A percentile compares a stretch with the other conserved stretches of the same genome.
These are phyloP conservation scores for Nothoprocta pentlandii DNA, from an alignment of 2,113 vertebrate genomes.

Conservation along the genomic window DNA sequence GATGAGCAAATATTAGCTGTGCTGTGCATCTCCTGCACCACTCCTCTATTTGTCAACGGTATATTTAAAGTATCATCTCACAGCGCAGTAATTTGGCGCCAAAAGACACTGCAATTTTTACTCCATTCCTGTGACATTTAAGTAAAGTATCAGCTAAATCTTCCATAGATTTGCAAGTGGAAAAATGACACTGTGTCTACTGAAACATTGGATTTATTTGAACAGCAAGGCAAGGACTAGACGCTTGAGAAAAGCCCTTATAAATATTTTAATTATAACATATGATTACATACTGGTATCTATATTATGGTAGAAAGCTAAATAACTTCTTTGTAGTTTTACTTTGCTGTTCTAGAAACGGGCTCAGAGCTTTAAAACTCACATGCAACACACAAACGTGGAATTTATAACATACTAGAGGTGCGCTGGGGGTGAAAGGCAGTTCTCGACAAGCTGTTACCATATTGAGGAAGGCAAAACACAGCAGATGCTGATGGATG, in stretches of 20 bases:
- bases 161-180: not conserved
- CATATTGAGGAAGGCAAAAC: not conserved
- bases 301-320: too few species aligned
- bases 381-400: not conserved
- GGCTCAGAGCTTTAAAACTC: not conserved
- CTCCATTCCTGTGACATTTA: not conserved
- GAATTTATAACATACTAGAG: not conserved
- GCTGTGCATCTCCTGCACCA: not conserved
- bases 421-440: not conserved
- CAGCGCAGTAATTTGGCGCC: not conserved
- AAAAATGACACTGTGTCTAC: too few species aligned
- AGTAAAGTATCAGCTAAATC: not conserved
- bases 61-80: not conserved
- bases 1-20: not conserved
- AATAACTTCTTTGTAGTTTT: not conserved
- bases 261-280: too few species aligned
- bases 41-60: not conserved
- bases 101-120: not conserved
- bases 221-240: not conserved
- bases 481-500: not conserved
- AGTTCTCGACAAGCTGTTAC: not conserved
- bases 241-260: not conserved
- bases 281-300: too few species aligned
- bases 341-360: not conserved
- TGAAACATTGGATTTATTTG: not conserved